Evolutionary conservation across 2,113 vertebrate genomes (phyloP).

Genomic region (Pterocles burchelli): DNA sequence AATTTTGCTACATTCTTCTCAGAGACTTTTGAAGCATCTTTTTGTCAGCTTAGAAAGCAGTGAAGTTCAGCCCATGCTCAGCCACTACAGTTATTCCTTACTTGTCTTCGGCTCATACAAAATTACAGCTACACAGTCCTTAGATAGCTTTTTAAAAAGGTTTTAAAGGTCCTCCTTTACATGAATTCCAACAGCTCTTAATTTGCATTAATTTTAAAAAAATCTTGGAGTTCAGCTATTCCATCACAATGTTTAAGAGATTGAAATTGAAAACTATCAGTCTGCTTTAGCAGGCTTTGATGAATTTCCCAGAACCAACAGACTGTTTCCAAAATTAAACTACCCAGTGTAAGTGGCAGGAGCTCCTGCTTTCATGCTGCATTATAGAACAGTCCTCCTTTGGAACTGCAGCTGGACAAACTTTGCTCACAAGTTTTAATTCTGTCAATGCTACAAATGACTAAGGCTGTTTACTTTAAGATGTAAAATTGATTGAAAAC

Average conservation of each 20-base stretch:
- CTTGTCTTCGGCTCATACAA: neutral
- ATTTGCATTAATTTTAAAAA: neutral
- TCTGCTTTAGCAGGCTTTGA: neutral
- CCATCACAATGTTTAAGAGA: neutral
- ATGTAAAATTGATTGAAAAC: slow-evolving; percentile 1
- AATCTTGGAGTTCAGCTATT: neutral
- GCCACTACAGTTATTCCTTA: neutral
- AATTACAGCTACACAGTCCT: neutral
- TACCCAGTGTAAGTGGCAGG: neutral
- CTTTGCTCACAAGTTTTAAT: slow-evolving; percentile 32
- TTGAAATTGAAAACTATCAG: neutral
- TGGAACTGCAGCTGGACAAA: neutral
- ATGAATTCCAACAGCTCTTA: neutral
- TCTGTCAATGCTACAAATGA: neutral
- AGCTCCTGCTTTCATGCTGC: neutral
- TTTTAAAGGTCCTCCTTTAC: neutral
- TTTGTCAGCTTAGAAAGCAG: neutral
- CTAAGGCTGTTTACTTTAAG: neutral
- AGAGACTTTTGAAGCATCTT: neutral
- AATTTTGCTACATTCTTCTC: neutral
- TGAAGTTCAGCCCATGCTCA: neutral
- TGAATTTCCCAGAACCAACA: neutral
- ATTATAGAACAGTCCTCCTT: neutral
- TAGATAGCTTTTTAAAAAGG: neutral
- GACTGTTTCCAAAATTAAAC: neutral